Percentiles rank a stretch among this genome's conserved stretches.
Evolutionary conservation across 37 sponge, comb jelly and placozoan species (phyloP).

Genomic region (Aplysina aerophoba): DNA sequence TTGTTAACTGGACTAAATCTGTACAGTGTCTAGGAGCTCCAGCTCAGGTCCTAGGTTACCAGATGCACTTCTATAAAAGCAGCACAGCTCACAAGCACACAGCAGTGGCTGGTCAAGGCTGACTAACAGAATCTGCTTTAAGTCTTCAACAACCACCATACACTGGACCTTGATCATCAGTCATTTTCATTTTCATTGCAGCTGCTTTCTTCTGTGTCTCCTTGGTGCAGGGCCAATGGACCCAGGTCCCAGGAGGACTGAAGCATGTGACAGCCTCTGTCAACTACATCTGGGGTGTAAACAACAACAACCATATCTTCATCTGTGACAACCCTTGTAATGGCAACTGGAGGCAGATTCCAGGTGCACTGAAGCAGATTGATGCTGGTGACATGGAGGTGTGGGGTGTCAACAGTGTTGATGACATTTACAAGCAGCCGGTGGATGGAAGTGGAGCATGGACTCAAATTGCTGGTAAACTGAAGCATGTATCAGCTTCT

Average conservation of each 20-base stretch:
- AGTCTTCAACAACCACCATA: too few species aligned
- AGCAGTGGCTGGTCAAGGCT: too few species aligned
- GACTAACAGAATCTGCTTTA: too few species aligned
- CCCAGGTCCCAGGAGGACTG: neutral
- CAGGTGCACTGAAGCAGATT: conserved; percentile 21
- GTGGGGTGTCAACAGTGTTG: conserved; percentile 26
- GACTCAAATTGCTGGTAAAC: neutral
- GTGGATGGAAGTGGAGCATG: neutral
- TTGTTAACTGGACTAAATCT: too few species aligned
- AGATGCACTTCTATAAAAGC: too few species aligned
- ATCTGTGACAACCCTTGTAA: conserved; percentile 21
- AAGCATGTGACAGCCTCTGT: conserved; percentile 38
- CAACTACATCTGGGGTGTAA: conserved; percentile 32
- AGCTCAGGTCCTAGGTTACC: too few species aligned
- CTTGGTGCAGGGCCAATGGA: too few species aligned
- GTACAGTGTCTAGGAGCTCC: too few species aligned
- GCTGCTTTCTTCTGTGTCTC: too few species aligned
- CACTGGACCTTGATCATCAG: too few species aligned
- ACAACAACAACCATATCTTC: conserved; percentile 8
- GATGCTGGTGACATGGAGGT: conserved; percentile 21
- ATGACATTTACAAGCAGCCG: neutral
- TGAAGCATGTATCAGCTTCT: conserved; percentile 67
- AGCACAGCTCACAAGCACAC: too few species aligned
- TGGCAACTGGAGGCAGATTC: conserved; percentile 2
- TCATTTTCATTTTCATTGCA: too few species aligned